phyloP scores from a whole-genome alignment of 2,797 vertebrate genomes.

The Malurus splendens region DNA sequence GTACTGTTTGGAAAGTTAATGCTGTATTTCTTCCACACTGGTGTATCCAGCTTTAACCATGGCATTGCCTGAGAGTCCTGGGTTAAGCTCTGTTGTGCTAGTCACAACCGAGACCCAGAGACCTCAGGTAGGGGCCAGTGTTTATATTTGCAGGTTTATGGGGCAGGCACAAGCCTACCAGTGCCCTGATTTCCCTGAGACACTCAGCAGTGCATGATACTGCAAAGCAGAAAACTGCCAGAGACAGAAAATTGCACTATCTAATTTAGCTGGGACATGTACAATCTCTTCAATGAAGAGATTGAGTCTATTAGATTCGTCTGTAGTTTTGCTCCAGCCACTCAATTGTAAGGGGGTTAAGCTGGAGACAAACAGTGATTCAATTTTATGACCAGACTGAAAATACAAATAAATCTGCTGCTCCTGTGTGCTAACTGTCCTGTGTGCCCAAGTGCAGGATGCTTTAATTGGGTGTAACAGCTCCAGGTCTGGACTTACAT shows the following conservation, averaged over 20 bases:
- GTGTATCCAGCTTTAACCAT: background rate
- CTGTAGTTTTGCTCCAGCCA: conserved; percentile 11
- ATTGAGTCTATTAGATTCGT: conserved; percentile 19
- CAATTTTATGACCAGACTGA: background rate
- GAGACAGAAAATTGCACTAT: background rate
- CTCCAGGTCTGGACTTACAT: background rate
- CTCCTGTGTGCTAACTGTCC: background rate
- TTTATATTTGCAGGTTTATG: background rate
- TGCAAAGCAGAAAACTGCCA: background rate
- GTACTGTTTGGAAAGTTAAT: background rate
- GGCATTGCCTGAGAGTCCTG: background rate
- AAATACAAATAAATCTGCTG: conserved; percentile 16
- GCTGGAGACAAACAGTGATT: background rate
- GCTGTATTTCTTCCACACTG: background rate
- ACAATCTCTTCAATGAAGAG: background rate
- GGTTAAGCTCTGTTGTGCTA: background rate
- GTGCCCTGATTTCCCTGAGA: background rate
- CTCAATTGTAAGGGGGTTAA: conserved; percentile 16
- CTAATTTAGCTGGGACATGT: background rate
- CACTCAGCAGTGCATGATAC: background rate
- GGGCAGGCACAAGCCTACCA: background rate
- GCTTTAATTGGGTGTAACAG: conserved; percentile 34
- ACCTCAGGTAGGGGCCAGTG: background rate
- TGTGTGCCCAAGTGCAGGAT: background rate
- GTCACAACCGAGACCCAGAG: background rate